A percentile compares a stretch with the other conserved stretches of the same genome.
These are phyloP conservation scores for Oreonectes daqikongensis DNA, from an alignment of 2,797 vertebrate species.

Conservation along the genomic window DNA sequence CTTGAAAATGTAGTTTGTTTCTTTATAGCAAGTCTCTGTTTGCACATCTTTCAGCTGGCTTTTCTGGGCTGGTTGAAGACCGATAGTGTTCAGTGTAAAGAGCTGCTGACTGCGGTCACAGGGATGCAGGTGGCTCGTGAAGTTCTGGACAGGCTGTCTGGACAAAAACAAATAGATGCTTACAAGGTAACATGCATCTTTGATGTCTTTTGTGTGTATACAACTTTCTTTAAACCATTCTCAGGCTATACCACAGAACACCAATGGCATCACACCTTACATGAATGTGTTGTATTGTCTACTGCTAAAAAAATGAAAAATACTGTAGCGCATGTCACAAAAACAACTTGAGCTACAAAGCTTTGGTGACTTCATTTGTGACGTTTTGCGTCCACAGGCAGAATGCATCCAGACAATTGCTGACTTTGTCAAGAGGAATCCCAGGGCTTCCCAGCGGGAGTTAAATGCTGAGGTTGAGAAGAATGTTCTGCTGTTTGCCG, in stretches of 20 bases:
- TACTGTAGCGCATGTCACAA: no score
- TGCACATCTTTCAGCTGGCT: slow-evolving; percentile 65
- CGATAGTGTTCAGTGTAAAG: slow-evolving; percentile 66
- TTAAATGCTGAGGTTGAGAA: slow-evolving; percentile 74
- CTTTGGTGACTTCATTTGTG: background rate
- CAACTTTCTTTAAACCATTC: background rate
- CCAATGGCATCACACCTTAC: no score
- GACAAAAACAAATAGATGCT: slow-evolving; percentile 69
- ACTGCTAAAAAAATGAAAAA: no score
- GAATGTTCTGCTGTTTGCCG: slow-evolving; percentile 74
- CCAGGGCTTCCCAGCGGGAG: slow-evolving; percentile 64
- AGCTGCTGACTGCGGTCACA: slow-evolving; percentile 65
- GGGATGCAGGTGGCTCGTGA: slow-evolving; percentile 70
- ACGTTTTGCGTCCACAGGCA: slow-evolving; percentile 61
- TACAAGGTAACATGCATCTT: slow-evolving; percentile 64
- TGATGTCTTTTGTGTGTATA: background rate
- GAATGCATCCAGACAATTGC: slow-evolving; percentile 73
- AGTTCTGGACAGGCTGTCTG: slow-evolving; percentile 70
- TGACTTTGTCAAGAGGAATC: slow-evolving; percentile 71
- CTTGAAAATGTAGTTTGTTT: background rate
- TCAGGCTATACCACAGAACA: no score
- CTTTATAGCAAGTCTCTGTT: no score
- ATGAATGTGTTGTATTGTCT: no score
- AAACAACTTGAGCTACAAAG: no score
- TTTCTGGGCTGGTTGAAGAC: slow-evolving; percentile 73